phyloP scores from a whole-genome alignment of 2,888 invertebrate genomes.

The Ormyrus pomaceus region DNA sequence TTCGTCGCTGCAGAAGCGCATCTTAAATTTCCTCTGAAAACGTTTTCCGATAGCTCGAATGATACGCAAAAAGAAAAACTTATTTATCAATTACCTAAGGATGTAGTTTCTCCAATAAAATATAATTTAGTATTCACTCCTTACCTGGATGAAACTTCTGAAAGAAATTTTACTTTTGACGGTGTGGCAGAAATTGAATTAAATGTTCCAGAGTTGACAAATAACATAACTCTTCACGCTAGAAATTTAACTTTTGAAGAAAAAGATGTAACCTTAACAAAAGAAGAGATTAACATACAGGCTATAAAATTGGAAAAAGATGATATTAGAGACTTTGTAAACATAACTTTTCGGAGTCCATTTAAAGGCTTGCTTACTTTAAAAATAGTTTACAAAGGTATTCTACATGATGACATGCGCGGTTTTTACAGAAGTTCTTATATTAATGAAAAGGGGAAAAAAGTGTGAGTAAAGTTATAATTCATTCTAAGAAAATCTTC shows the following conservation, averaged over 20 bases:
- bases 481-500: neutral
- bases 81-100: slow-evolving; percentile 35
- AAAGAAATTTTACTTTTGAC: slow-evolving; percentile 43
- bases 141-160: slow-evolving; percentile 1
- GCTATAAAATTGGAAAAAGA: slow-evolving; percentile 4
- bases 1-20: slow-evolving; percentile 21
- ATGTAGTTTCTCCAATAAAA: neutral
- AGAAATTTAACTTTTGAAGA: slow-evolving; percentile 18
- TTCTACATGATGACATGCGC: slow-evolving; percentile 79
- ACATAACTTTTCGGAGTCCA: neutral
- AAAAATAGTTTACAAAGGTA: slow-evolving; percentile 74
- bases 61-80: neutral
- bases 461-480: slow-evolving; percentile 61
- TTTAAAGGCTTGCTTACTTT: neutral
- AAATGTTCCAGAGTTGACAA: too few relatives aligned
- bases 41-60: neutral
- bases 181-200: slow-evolving; percentile 17
- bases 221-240: slow-evolving; percentile 31
- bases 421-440: slow-evolving; percentile 85
- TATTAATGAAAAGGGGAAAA: slow-evolving; percentile 73
- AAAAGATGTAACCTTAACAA: neutral
- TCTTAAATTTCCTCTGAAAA: neutral
- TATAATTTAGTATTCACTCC: slow-evolving; percentile 32
- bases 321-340: slow-evolving; percentile 17
- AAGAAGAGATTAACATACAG: neutral